Percentiles rank a stretch among this genome's conserved stretches.
Evolutionary conservation across 2,797 vertebrate species (phyloP).

Genomic region (Eremophila alpestris): DNA sequence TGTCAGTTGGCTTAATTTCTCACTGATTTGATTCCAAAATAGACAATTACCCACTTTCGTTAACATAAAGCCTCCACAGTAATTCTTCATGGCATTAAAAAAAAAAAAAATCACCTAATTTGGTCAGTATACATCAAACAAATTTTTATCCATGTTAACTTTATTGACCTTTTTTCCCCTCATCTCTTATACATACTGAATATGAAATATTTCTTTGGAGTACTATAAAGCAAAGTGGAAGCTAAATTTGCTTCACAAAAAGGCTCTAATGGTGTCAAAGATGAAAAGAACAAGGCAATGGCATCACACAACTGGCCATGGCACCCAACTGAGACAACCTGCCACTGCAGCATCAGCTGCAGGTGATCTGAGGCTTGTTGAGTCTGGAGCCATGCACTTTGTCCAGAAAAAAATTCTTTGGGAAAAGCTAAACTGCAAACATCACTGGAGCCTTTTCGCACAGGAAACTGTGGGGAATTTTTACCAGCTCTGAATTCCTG

Average conservation of each 20-base stretch:
- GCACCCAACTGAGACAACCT: neutral
- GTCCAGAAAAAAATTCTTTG: neutral
- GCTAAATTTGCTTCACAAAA: neutral
- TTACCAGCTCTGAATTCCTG: neutral
- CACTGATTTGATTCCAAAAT: neutral
- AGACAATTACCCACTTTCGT: neutral
- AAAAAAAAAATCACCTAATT: neutral
- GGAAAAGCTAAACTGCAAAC: neutral
- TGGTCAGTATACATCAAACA: neutral
- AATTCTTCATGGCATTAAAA: neutral
- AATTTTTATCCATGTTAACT: neutral
- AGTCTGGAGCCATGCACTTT: neutral
- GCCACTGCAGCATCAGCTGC: neutral
- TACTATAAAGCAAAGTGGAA: neutral
- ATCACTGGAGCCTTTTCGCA: neutral
- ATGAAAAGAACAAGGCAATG: neutral
- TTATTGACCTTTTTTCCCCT: neutral
- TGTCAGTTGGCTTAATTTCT: neutral
- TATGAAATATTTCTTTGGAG: neutral
- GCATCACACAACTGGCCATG: neutral
- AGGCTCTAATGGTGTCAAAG: neutral
- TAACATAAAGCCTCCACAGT: neutral
- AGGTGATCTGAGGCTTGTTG: neutral
- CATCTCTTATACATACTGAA: neutral
- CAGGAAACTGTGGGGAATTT: neutral